Base-by-base conservation (phyloP, 1,140 invertebrate species). In the Wasmannia auropunctata region DNA sequence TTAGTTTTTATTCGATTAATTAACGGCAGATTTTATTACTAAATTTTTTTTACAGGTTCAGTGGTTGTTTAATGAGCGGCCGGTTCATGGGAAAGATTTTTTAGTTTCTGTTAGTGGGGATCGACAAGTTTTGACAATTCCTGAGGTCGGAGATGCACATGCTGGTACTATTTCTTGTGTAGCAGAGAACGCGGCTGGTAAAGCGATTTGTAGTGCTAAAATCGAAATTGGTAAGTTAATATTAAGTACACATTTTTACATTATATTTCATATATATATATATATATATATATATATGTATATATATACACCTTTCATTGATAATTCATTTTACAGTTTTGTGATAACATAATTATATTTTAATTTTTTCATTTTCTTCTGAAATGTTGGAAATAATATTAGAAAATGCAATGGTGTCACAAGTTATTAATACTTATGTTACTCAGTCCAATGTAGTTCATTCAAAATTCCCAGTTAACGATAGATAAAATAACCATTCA, bases 131-230 rank as follows among this genome's bases (percentile, higher is more conserved):
- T 92, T 98, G 49, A 96, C 96, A 80, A 96, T 98, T 76, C 96
- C 96, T 46, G 94, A 96, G 88, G 92, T 95, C 10, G 94, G 93
- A 60, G 95, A 96, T 91, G 95, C 96, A 89, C 95, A 96, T 63
- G 94, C 95, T 49, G 98, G 98, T 54, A 96, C 96, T 79, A 96
- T 98, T 76, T 96, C 97, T 43, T 97, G 97, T 88, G 95, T 97
- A 25, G 97, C 97, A 6, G 97, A 98, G 94, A 98, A 98, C 91
- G 95, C 96, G 87, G 96, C 95, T 43, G 97, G 97, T 60, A 97
- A 97, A 94, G 96, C 97, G 0, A 96, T 96, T 63, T 97, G 97
- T 88, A 95, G 95, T 28, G 97, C 97, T 28, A 95, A 94, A 65
- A 91, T 97, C 6, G 94, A 95, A 72, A 95, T 97, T 65, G 95